Base-by-base conservation (phyloP, 2,888 invertebrate genomes). In the Coecobrya sp. region DNA sequence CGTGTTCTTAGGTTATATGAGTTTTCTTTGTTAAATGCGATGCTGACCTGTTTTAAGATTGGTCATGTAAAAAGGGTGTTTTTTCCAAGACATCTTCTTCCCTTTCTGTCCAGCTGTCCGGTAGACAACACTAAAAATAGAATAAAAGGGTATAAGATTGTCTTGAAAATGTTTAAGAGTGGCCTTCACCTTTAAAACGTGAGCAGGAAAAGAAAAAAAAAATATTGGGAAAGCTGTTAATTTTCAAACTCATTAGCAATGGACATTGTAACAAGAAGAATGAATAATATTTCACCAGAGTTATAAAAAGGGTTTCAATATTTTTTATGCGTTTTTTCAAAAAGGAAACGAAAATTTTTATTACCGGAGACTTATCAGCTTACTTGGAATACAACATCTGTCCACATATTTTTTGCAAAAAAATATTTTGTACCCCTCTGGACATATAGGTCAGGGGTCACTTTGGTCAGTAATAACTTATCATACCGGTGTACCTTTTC, bases 401-500 rank as follows among this genome's bases (percentile, higher is more conserved):
- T 30, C 55, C 55, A 81, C 30, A 8, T 7, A 13, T 27, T 55
- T 81, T 81, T 81, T 55, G 52, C 81, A 59, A 55, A 55, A 52
- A 52, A 27, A 1, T 19, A 36, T 36, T 2, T 7, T 36, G 49
- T 49, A 1, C 4, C 49, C 1, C 19, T 79, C 73, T 86, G 89
- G 82, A 79, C 52, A 79, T 79, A 86, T 79, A 86, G 86, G 91
- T 91, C 91, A 91, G 45, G 81, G 91, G 76, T 91, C 55, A 86
- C 30, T 8, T 27, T 11, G 79, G 73, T 22, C 49, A 22, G 52
- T 27, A 55, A 86, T 86, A 91, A 76, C 22, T 91, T 79, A 81
- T 79, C 59, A 62, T 65, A 22, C 45, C 13, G 13, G 13, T 27
- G 27, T 25, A 68, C 85, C 59, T 85, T 85, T 85, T 85, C 36